A percentile compares a stretch with the other conserved stretches of the same genome.
phyloP scores from a whole-genome alignment of 2,888 invertebrate species.

The Eremobia ochroleuca region DNA sequence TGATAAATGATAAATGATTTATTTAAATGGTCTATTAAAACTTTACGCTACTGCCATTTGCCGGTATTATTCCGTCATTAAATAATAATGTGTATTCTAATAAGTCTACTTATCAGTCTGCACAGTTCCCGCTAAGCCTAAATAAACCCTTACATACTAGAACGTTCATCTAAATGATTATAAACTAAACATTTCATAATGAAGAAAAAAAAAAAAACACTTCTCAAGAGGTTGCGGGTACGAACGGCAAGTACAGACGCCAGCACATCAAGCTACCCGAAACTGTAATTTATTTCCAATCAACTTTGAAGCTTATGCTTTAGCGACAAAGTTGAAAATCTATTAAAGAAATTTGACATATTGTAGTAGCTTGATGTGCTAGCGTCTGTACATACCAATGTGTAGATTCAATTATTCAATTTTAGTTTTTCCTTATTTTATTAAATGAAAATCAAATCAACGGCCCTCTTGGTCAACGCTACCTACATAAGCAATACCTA shows the following conservation, averaged over 20 bases:
- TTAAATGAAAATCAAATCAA: neutral
- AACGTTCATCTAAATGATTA: neutral
- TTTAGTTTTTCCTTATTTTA: neutral
- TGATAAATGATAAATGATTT: too few species aligned
- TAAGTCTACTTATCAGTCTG: constrained; percentile 36
- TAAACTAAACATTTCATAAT: neutral
- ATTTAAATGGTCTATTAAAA: constrained; percentile 52
- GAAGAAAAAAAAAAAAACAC: neutral
- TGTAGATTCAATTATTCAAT: too few species aligned
- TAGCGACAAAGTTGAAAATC: too few species aligned
- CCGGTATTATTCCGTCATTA: constrained; percentile 40
- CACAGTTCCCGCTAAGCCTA: neutral
- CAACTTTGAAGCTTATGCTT: too few species aligned
- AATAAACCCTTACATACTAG: neutral
- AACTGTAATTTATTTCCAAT: too few species aligned
- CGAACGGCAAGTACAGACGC: neutral
- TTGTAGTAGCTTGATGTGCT: too few species aligned
- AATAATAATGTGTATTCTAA: constrained; percentile 43
- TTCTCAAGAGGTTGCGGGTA: neutral
- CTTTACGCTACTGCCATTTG: constrained; percentile 25
- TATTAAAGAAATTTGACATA: too few species aligned
- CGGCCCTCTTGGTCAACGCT: neutral
- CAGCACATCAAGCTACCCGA: too few species aligned
- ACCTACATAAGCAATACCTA: neutral
- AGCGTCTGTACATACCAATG: too few species aligned